A percentile compares a stretch with the other conserved stretches of the same genome.
Evolutionary conservation across 2,113 vertebrate species (phyloP).

Genomic region (Pedetes capensis): DNA sequence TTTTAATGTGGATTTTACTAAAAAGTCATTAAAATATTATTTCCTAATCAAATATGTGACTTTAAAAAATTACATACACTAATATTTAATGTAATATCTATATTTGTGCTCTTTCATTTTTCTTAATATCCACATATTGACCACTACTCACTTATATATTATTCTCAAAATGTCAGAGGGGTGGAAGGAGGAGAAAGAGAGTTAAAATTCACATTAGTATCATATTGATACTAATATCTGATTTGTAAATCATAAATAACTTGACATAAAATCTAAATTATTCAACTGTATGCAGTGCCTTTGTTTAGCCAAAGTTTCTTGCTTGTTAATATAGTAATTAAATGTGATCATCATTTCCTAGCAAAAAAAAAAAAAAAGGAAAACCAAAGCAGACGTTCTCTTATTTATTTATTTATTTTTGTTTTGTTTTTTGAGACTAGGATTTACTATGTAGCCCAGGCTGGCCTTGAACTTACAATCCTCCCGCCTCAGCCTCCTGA

Average conservation of each 20-base stretch:
- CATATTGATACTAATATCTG: neutral
- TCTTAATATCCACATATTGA: neutral
- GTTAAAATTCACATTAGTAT: neutral
- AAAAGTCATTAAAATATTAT: neutral
- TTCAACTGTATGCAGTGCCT: neutral
- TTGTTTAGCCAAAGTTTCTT: neutral
- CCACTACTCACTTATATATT: neutral
- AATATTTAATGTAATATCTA: neutral
- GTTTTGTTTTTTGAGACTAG: no score
- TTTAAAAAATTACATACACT: neutral
- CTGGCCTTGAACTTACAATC: no score
- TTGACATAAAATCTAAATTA: neutral
- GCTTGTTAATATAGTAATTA: neutral
- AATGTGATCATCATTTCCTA: neutral
- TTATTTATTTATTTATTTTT: no score
- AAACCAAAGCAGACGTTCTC: neutral
- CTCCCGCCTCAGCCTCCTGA: no score
- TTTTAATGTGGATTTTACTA: neutral
- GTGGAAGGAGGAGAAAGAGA: neutral
- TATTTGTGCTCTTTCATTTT: neutral
- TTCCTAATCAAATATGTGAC: neutral
- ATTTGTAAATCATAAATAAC: neutral
- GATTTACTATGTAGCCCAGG: no score
- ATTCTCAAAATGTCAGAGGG: neutral
- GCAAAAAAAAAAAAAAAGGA: constrained; percentile 23